phyloP scores from a whole-genome alignment of 2,888 invertebrate species.

The Lasioglossum morio region DNA sequence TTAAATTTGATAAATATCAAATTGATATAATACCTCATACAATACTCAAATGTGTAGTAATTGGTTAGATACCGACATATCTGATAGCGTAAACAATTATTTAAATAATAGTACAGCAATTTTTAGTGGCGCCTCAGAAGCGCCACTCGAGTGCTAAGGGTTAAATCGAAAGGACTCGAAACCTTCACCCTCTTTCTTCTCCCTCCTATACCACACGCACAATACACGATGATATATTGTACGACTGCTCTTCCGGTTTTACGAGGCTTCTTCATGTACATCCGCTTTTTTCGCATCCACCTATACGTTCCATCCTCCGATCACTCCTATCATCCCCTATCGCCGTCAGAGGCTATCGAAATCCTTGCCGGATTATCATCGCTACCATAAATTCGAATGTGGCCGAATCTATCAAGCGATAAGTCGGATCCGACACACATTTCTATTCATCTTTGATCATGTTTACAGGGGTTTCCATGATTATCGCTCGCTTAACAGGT shows the following conservation, averaged over 20 bases:
- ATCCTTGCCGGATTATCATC: neutral
- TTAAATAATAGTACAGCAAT: too few relatives aligned
- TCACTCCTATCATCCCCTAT: neutral
- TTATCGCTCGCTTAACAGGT: constrained; percentile 19
- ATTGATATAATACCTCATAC: too few relatives aligned
- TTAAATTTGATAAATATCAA: too few relatives aligned
- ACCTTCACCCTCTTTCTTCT: neutral
- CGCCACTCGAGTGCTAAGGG: too few relatives aligned
- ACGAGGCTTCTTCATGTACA: neutral
- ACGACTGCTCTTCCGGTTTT: neutral
- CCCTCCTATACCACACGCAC: neutral
- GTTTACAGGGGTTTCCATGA: neutral
- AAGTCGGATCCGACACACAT: neutral
- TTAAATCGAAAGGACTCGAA: neutral
- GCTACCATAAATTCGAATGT: neutral
- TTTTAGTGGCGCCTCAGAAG: too few relatives aligned
- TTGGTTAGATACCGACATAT: too few relatives aligned
- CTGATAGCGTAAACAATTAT: too few relatives aligned
- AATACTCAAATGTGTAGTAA: too few relatives aligned
- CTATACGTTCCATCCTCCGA: neutral
- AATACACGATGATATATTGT: neutral
- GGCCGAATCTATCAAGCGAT: neutral
- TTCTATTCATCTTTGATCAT: constrained; percentile 4
- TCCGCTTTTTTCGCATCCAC: neutral
- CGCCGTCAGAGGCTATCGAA: neutral